Evolutionary conservation across 2,797 vertebrate genomes (phyloP).

Genomic region (Intellagama lesueurii): DNA sequence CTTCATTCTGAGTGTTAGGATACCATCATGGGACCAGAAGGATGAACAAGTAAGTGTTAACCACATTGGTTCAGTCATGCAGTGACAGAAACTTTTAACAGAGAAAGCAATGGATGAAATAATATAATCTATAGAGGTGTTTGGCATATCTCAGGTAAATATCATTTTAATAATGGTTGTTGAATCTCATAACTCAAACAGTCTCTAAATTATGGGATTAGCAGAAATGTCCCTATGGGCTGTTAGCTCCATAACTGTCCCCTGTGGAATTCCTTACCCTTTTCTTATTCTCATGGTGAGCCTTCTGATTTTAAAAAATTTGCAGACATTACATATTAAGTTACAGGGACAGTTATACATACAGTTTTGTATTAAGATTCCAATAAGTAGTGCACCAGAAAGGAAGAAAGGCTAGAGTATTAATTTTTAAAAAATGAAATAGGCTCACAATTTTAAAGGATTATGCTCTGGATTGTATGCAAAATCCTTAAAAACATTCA

Average conservation of each 20-base stretch:
- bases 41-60: not conserved
- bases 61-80: not conserved
- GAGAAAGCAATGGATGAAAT: conserved; percentile 1
- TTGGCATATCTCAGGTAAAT: conserved; percentile 1
- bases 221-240: not conserved
- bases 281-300: not conserved
- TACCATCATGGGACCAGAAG: not conserved
- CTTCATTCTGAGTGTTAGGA: not conserved
- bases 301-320: not conserved
- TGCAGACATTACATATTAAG: not conserved
- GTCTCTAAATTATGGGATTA: conserved; percentile 22
- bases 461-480: conserved; percentile 6
- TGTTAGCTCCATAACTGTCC: conserved; percentile 1
- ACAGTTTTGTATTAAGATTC: not conserved
- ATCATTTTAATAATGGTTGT: conserved; percentile 28
- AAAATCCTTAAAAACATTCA: conserved; percentile 28
- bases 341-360: not conserved
- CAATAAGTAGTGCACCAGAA: not conserved
- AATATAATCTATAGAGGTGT: not conserved
- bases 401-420: not conserved
- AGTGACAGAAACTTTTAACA: not conserved
- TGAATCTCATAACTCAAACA: conserved; percentile 12
- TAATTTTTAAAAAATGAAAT: not conserved
- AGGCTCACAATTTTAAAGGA: conserved; percentile 7
- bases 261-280: conserved; percentile 9